Evolutionary conservation across 2,797 vertebrate species (phyloP).

Genomic region (Moxostoma hubbsi): DNA sequence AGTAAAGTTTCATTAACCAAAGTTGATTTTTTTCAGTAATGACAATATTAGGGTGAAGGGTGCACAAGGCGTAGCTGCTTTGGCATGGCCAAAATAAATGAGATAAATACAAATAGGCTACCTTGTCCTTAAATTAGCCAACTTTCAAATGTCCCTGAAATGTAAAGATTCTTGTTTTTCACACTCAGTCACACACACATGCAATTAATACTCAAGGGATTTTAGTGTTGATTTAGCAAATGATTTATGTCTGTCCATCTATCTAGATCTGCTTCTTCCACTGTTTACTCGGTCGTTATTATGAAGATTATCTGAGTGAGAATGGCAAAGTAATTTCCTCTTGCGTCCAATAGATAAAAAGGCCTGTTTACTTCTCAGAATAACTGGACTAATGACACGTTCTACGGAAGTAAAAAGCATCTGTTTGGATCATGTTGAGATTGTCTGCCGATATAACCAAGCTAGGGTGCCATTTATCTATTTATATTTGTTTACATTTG

Average conservation of each 20-base stretch:
- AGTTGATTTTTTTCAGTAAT: too few species aligned
- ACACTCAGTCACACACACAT: background rate
- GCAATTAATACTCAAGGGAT: background rate
- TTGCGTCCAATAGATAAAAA: conserved; percentile 22
- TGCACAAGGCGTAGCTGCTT: background rate
- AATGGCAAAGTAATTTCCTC: conserved; percentile 23
- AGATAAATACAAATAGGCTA: conserved; percentile 3
- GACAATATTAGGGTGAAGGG: too few species aligned
- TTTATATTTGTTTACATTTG: conserved; percentile 20
- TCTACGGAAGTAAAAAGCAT: conserved; percentile 8
- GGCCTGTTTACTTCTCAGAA: conserved; percentile 3
- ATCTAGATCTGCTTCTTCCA: conserved; percentile 43
- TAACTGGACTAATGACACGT: background rate
- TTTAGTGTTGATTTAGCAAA: conserved; percentile 31
- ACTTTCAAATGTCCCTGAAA: background rate
- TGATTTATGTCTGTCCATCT: conserved; percentile 45
- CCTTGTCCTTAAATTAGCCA: background rate
- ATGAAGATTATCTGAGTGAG: background rate
- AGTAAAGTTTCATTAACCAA: too few species aligned
- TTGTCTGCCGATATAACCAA: background rate
- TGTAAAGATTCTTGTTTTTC: conserved; percentile 6
- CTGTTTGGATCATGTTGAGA: background rate
- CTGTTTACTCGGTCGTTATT: conserved; percentile 26
- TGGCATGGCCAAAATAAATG: background rate
- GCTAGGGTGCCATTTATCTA: conserved; percentile 4